A percentile compares a stretch with the other conserved stretches of the same genome.
These are phyloP conservation scores for Intellagama lesueurii DNA, from an alignment of 2,797 vertebrate genomes.

Conservation along the genomic window DNA sequence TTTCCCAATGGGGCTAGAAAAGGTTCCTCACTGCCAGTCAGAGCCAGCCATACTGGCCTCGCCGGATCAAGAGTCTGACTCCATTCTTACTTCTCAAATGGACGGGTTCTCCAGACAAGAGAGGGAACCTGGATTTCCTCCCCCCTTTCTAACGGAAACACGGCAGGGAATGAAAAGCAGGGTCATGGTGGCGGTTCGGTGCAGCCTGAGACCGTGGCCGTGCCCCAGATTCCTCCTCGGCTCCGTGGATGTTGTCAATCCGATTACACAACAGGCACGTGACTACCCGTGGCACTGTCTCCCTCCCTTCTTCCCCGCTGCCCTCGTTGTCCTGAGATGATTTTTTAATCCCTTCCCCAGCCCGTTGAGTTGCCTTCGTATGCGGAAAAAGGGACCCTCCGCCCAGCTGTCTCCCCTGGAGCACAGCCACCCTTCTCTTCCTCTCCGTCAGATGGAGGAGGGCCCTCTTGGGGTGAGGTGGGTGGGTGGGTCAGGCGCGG, in stretches of 20 bases:
- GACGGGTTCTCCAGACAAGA: too few relatives aligned
- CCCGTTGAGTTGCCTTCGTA: conserved; percentile 47
- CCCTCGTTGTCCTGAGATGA: conserved; percentile 45
- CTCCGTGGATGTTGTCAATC: conserved; percentile 27
- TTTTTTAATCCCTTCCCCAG: conserved; percentile 67
- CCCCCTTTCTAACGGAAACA: background rate
- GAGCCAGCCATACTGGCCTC: too few relatives aligned
- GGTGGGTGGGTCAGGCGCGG: too few relatives aligned
- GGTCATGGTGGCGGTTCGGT: background rate
- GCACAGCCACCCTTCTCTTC: too few relatives aligned
- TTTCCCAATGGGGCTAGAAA: too few relatives aligned
- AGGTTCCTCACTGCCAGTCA: too few relatives aligned
- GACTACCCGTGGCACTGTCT: background rate
- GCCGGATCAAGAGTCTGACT: too few relatives aligned
- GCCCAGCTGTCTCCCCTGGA: background rate
- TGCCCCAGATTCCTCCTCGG: background rate
- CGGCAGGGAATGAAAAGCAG: too few relatives aligned
- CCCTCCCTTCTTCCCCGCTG: background rate
- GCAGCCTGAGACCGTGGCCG: background rate
- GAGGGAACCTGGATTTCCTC: too few relatives aligned
- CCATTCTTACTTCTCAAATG: too few relatives aligned
- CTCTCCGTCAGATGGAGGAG: too few relatives aligned
- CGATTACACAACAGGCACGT: background rate
- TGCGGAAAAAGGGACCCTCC: conserved; percentile 31
- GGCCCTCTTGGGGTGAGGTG: too few relatives aligned